Percentiles rank a stretch among this genome's conserved stretches.
These are phyloP conservation scores for Aldabrachelys gigantea DNA, from an alignment of 2,113 vertebrate genomes.

Conservation along the genomic window DNA sequence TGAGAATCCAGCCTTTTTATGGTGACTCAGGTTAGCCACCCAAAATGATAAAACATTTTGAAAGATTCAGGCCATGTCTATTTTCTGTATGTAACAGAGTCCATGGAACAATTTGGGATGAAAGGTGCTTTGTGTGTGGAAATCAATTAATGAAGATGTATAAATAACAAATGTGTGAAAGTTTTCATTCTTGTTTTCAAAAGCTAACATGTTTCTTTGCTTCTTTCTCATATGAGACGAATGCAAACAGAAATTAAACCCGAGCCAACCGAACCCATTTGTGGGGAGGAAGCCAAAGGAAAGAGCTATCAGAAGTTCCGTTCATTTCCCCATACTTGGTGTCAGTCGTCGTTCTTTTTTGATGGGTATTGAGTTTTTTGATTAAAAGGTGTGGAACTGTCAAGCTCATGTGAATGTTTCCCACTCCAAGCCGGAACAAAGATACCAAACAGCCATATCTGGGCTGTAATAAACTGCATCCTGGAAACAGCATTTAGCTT, in stretches of 20 bases:
- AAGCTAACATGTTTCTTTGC: conserved; percentile 51
- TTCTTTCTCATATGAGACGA: conserved; percentile 61
- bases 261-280: conserved; percentile 53
- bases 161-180: conserved; percentile 39
- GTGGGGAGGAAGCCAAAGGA: conserved; percentile 45
- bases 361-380: conserved; percentile 20
- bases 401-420: conserved; percentile 4
- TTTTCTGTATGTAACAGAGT: not conserved
- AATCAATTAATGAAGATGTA: not conserved
- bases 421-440: not conserved
- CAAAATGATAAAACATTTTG: not conserved
- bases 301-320: conserved; percentile 31
- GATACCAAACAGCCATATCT: accelerated
- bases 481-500: not conserved
- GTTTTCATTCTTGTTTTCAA: conserved; percentile 49
- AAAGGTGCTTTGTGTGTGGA: not conserved
- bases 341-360: conserved; percentile 24
- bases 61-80: not conserved
- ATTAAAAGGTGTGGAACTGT: conserved; percentile 37
- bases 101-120: not conserved
- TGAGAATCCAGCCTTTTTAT: not conserved
- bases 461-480: not conserved
- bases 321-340: conserved; percentile 13
- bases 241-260: conserved; percentile 68
- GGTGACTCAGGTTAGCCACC: not conserved